Conservation (phyloP, 2,113 vertebrate genomes). For the Antennarius striatus region DNA sequence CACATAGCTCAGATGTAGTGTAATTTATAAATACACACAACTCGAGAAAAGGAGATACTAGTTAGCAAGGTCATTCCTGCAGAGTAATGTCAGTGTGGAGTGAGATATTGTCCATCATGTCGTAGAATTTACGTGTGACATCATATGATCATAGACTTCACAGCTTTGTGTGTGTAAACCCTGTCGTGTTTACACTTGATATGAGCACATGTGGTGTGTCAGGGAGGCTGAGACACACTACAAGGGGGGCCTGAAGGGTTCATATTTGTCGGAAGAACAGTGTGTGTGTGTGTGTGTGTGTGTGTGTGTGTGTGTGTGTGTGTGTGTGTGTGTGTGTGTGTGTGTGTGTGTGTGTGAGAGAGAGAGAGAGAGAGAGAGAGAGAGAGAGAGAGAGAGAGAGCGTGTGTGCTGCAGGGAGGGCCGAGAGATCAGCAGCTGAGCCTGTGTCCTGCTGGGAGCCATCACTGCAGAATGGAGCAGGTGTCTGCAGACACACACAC, state of each 20-base stretch:
- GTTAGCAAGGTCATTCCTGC: conserved; percentile 11
- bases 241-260: conserved; percentile 41
- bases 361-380: too few relatives aligned
- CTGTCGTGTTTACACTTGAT: conserved; percentile 59
- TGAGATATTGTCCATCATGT: conserved; percentile 3
- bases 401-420: conserved; percentile 74
- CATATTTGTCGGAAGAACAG: conserved; percentile 49
- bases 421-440: conserved; percentile 80
- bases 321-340: conserved; percentile 4
- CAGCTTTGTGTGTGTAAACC: conserved; percentile 23
- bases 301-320: conserved; percentile 15
- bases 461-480: conserved; percentile 79
- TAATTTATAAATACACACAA: background rate
- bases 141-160: conserved; percentile 18
- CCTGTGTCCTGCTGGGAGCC: conserved; percentile 75
- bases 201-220: conserved; percentile 70
- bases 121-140: conserved; percentile 29
- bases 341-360: conserved; percentile 29
- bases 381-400: background rate
- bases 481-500: conserved; percentile 74
- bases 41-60: background rate
- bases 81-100: conserved; percentile 9
- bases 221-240: conserved; percentile 52
- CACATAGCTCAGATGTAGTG: background rate
- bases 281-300: conserved; percentile 13